Evolutionary conservation across 2,888 invertebrate genomes (phyloP).

Genomic region (Mythimna vitellina): DNA sequence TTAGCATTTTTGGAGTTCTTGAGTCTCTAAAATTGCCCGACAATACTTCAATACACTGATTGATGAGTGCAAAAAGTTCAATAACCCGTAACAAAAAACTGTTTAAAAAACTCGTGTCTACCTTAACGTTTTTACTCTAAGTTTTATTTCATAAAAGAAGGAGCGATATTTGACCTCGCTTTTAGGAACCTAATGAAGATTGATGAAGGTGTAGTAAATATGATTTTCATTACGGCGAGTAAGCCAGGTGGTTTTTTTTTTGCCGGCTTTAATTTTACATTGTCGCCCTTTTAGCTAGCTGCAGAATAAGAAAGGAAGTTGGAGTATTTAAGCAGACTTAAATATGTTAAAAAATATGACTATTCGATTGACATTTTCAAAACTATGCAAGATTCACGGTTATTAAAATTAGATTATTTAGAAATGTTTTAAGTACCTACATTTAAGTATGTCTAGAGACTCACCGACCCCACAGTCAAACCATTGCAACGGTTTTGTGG

Average conservation of each 20-base stretch:
- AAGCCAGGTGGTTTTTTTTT: conserved; percentile 23
- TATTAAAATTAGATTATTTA: no score
- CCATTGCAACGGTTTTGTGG: no score
- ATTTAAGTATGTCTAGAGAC: no score
- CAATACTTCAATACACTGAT: neutral
- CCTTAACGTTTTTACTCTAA: conserved; percentile 1
- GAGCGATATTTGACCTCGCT: conserved; percentile 35
- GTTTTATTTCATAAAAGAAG: conserved; percentile 22
- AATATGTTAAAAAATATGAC: no score
- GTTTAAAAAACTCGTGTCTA: neutral
- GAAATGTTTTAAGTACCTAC: no score
- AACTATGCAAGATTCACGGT: no score
- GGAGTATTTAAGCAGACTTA: no score
- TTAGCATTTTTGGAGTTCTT: no score
- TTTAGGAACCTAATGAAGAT: conserved; percentile 59
- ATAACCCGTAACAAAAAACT: neutral
- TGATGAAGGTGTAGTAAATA: conserved; percentile 57
- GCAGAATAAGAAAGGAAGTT: neutral
- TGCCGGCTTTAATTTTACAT: neutral
- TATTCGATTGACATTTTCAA: no score
- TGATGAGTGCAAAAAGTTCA: neutral
- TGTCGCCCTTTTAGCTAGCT: neutral
- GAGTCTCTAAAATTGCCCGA: no score
- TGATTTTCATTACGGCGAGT: conserved; percentile 49
- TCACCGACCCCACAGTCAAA: no score